Evolutionary conservation across 2,113 vertebrate species (phyloP).

Genomic region (Epinephelus lanceolatus): DNA sequence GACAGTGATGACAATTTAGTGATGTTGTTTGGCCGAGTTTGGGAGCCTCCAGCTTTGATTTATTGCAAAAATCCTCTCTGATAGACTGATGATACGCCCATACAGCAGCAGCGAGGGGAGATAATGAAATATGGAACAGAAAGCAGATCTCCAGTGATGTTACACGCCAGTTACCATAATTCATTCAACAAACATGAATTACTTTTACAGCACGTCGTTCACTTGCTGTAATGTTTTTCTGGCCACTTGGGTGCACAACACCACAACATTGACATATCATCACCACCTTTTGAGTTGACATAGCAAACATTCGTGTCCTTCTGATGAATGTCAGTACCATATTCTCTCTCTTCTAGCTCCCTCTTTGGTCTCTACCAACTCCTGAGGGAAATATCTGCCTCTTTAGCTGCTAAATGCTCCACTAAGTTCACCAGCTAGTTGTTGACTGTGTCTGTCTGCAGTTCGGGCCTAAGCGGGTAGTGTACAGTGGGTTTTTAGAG

Average conservation of each 20-base stretch:
- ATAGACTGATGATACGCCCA: conserved; percentile 36
- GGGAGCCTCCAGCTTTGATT: conserved; percentile 32
- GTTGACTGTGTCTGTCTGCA: neutral
- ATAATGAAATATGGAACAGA: conserved; percentile 46
- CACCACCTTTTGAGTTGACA: neutral
- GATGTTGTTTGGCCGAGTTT: conserved; percentile 36
- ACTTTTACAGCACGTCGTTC: neutral
- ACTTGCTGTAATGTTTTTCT: neutral
- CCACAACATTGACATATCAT: neutral
- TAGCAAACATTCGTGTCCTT: neutral
- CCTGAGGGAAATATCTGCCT: neutral
- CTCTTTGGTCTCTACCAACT: neutral
- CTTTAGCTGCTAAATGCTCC: neutral
- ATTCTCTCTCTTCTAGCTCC: neutral
- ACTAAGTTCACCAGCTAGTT: neutral
- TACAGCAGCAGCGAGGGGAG: neutral
- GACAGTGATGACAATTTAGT: conserved; percentile 30
- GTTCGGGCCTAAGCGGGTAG: neutral
- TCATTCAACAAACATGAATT: conserved; percentile 19
- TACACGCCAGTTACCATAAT: neutral
- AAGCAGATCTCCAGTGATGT: neutral
- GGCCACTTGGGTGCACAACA: neutral
- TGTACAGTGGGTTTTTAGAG: neutral
- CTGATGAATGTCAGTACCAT: neutral
- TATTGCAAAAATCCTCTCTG: conserved; percentile 21